A percentile compares a stretch with the other conserved stretches of the same genome.
Conservation (phyloP, 2,797 vertebrate species). For the Rhabdomys pumilio region DNA sequence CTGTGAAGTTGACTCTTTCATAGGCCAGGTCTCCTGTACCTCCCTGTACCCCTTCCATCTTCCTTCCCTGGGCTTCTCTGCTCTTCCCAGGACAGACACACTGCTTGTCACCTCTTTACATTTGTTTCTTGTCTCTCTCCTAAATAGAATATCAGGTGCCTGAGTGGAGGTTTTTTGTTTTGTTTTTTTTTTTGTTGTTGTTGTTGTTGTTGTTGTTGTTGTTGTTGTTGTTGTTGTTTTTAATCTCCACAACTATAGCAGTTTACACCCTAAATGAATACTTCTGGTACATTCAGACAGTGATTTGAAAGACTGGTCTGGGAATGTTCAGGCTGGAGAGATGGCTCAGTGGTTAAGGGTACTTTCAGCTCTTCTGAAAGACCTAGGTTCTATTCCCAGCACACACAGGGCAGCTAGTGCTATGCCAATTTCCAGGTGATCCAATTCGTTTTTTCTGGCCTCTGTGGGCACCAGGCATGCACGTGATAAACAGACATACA, state of each 20-base stretch:
- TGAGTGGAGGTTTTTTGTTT: not conserved
- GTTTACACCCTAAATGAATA: not conserved
- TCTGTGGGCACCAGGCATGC: not conserved
- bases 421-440: not conserved
- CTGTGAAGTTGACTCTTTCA: not conserved
- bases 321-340: not conserved
- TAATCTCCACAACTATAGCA: rapidly evolving
- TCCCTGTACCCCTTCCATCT: rapidly evolving
- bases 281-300: not conserved
- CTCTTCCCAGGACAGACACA: rapidly evolving
- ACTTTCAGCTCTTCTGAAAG: not conserved
- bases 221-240: not conserved
- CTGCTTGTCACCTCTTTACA: not conserved
- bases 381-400: no score
- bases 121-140: not conserved
- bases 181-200: not conserved
- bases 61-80: no score
- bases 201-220: no score
- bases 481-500: no score
- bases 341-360: not conserved
- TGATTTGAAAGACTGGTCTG: not conserved
- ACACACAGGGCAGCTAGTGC: not conserved
- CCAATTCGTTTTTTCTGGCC: not conserved
- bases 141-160: not conserved
- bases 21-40: not conserved